Base-by-base conservation (phyloP, 2,888 invertebrate species). In the Blomia tropicalis region DNA sequence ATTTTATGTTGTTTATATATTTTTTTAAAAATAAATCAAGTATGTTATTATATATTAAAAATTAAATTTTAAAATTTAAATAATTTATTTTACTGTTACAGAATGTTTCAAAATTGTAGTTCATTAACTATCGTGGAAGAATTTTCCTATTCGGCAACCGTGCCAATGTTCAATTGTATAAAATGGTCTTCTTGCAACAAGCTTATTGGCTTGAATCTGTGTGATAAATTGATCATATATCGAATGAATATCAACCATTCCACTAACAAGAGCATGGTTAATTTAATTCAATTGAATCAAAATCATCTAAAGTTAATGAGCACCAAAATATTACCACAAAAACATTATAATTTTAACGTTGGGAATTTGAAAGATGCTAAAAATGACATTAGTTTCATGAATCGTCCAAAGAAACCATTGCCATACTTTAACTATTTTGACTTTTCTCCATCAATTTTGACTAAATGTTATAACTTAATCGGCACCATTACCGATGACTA, bases 231-330 rank as follows among this genome's bases (percentile, higher is more conserved):
- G 7, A 14, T 47, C 23, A 47, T 47, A 47, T 47, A 11, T 47
- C 51, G n/a, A 19, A 25, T 47, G 22, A 47, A 47, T n/a, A 47
- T 47, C 51, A 22, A 47, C 51, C n/a, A 47, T 47, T 7, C 51
- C 27, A 47, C n/a, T n/a, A 47, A 7, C 22, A n/a, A 47, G 22
- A 19, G 11, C 51, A 47, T n/a, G 7, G n/a, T 47, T 19, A 14
- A 47, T 47, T n/a, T 7, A 7, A 47, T 11, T 11, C 51, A 47
- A 19, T 47, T 7, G 51, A 25, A 27, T n/a, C 7, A 47, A 47
- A n/a, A 47, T 7, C 7, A 47, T 27, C 51, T 47, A 7, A 47
- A 47, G 22, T 47, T 47, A 11, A 11, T 7, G 7, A 27, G 14
- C 22, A n/a, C n/a, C 51, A 14, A 7, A 47, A 47, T 47, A 11